Evolutionary conservation across 2,888 invertebrate species (phyloP), one percentile per base, ranked within the genome.

Genomic region (Temnothorax unifasciatus): DNA sequence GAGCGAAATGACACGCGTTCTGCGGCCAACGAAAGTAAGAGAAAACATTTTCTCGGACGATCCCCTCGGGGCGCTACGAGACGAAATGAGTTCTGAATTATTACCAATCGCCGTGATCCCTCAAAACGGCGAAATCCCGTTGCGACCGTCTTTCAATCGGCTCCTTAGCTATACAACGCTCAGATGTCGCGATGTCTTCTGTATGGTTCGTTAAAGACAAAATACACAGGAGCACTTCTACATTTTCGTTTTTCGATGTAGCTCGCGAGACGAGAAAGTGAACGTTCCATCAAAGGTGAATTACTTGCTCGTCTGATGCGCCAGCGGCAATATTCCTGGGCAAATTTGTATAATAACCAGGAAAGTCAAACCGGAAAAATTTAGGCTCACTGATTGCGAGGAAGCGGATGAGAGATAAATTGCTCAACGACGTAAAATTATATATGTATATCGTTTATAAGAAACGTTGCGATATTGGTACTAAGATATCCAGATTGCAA

Each of bases 1-100:
- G 44, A 84, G 44, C 66, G 75, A 82, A 88, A 82, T 66, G 69
- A 69, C 79, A 57, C 54, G 85, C 52, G 73, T 71, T 85, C 61
- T 21, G 76, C 52, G 54, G 52, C 66, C 63, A 69, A 87, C 76
- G 85, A 89, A 88, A 87, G 89, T 84, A 83, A 64, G 87, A 86
- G 89, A 88, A 89, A 88, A 87, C 79, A 54, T 18, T 61, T 59
- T 79, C 79, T 25, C 73, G 13, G 15, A 64, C 13, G 13, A 52
- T 73, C 44, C 59, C 79, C 59, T 41, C 50, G 73, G 79, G 73
- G 59, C 71, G 38, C 38, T 21, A 47, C 44, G 71, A 11, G 71
- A 34, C 79, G 59, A 44, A 59, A 73, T 59, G 59, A 71, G 73
- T 73, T 41, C 25, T 81, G 50, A 59, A 50, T 81, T 61, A 25